Evolutionary conservation across 2,113 vertebrate species (phyloP).

Genomic region (Heterochromis multidens): DNA sequence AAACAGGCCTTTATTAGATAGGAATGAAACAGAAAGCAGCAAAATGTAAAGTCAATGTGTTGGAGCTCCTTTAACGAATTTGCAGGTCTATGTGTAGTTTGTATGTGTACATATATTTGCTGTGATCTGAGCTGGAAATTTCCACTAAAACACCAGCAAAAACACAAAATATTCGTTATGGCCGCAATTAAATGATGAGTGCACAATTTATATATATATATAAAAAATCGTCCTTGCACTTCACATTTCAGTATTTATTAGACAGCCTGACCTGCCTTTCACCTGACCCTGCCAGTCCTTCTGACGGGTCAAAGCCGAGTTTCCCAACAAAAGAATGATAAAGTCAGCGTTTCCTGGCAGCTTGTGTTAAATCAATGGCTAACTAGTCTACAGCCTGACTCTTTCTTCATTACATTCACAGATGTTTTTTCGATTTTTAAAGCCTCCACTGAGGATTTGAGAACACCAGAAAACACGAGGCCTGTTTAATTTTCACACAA

Average conservation of each 20-base stretch:
- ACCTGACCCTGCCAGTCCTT: conserved; percentile 88
- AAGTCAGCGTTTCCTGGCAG: conserved; percentile 85
- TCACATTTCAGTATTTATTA: conserved; percentile 87
- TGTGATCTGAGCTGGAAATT: neutral
- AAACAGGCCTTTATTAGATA: neutral
- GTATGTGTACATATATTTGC: neutral
- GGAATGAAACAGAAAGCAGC: neutral
- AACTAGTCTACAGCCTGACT: neutral
- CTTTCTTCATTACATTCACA: neutral
- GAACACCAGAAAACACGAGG: neutral
- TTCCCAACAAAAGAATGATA: conserved; percentile 89
- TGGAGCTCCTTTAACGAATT: neutral
- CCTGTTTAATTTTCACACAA: neutral
- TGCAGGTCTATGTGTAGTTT: neutral
- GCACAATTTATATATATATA: neutral
- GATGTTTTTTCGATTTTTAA: neutral
- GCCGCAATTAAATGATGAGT: neutral
- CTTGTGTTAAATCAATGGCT: conserved; percentile 19
- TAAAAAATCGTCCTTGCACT: neutral
- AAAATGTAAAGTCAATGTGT: neutral
- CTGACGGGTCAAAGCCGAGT: conserved; percentile 99
- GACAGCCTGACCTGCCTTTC: conserved; percentile 98
- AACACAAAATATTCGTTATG: neutral
- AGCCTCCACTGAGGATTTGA: neutral
- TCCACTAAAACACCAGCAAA: neutral